A percentile compares a stretch with the other conserved stretches of the same genome.
These are phyloP conservation scores for Pogona vitticeps DNA, from an alignment of 2,113 vertebrate genomes.

Conservation along the genomic window DNA sequence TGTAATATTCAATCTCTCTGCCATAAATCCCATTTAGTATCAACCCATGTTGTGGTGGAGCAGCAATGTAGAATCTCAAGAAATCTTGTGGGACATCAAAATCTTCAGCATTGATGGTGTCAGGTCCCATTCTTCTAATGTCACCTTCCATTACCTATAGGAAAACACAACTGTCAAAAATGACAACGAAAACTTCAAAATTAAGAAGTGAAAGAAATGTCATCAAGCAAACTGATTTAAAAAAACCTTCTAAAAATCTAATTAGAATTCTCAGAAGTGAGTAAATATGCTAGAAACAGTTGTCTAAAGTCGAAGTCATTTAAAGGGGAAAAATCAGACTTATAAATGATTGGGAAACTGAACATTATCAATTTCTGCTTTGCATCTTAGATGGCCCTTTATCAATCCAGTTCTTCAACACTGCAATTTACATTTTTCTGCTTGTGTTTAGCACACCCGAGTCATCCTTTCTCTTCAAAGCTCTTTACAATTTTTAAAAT, in stretches of 20 bases:
- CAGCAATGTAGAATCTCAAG: constrained; percentile 63
- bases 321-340: background rate
- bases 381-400: background rate
- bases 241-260: background rate
- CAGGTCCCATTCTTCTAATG: constrained; percentile 51
- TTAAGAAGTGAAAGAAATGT: background rate
- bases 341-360: background rate
- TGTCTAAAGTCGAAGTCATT: too few relatives aligned
- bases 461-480: background rate
- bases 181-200: background rate
- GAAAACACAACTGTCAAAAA: background rate
- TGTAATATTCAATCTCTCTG: constrained; percentile 37
- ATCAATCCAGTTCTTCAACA: background rate
- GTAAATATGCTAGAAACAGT: background rate
- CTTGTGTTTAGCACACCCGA: background rate
- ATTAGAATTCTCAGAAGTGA: background rate
- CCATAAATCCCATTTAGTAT: constrained; percentile 66
- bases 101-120: constrained; percentile 63
- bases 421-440: too few relatives aligned
- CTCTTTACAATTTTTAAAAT: background rate
- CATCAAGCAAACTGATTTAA: background rate
- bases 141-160: constrained; percentile 72
- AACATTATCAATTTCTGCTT: background rate
- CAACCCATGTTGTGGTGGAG: constrained; percentile 58
- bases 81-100: constrained; percentile 57